Conservation (phyloP, 2,113 vertebrate species). For the Toxotes chatareus region DNA sequence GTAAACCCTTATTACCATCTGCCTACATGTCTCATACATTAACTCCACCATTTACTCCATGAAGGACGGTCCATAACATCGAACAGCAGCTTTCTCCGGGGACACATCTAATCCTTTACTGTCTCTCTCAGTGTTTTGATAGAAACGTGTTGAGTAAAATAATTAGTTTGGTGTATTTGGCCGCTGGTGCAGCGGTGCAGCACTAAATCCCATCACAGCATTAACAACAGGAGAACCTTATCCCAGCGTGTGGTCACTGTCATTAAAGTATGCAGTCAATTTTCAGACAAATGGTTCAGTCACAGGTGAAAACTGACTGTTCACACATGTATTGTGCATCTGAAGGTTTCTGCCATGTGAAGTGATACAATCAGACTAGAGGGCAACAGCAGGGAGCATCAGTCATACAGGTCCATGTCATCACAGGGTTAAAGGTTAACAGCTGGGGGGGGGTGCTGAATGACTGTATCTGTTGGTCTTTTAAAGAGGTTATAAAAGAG, state of each 20-base stretch:
- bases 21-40: neutral
- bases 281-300: neutral
- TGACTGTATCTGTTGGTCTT: neutral
- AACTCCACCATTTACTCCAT: neutral
- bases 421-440: conserved; percentile 54
- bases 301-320: neutral
- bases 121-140: neutral
- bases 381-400: neutral
- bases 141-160: neutral
- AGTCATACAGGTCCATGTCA: neutral
- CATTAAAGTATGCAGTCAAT: conserved; percentile 2
- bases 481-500: conserved; percentile 17
- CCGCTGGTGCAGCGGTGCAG: conserved; percentile 6
- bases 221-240: neutral
- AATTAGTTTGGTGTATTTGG: conserved; percentile 3
- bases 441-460: neutral
- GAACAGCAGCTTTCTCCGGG: neutral
- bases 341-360: neutral
- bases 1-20: neutral
- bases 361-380: neutral
- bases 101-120: neutral
- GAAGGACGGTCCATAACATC: neutral
- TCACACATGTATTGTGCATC: no score
- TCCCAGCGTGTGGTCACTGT: conserved; percentile 22
- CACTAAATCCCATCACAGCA: neutral